phyloP scores from a whole-genome alignment of 2,888 invertebrate species.

The Vesta saturnalis region DNA sequence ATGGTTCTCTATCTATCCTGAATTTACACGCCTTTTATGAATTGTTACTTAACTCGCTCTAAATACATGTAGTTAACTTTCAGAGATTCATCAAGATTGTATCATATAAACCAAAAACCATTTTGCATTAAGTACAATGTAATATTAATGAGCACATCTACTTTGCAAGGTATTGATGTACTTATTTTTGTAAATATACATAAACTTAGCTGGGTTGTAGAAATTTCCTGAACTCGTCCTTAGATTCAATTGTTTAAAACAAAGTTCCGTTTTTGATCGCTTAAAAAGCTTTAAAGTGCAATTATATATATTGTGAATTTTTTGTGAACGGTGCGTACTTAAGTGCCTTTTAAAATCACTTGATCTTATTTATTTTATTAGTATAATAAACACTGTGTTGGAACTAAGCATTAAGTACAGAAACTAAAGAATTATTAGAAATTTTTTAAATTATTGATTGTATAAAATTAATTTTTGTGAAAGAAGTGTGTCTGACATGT shows the following conservation, averaged over 20 bases:
- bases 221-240: slow-evolving; percentile 8
- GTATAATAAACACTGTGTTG: slow-evolving; percentile 15
- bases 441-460: too few relatives aligned
- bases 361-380: slow-evolving; percentile 31
- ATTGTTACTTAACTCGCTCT: too few relatives aligned
- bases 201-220: slow-evolving; percentile 25
- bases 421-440: too few relatives aligned
- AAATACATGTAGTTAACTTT: too few relatives aligned
- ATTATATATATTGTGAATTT: slow-evolving; percentile 24
- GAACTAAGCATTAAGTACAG: too few relatives aligned
- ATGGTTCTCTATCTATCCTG: too few relatives aligned
- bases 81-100: too few relatives aligned
- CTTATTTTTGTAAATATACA: slow-evolving; percentile 26
- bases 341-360: slow-evolving; percentile 26
- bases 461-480: too few relatives aligned
- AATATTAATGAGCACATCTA: not conserved
- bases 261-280: slow-evolving; percentile 17
- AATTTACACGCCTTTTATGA: too few relatives aligned
- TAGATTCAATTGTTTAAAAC: slow-evolving; percentile 14
- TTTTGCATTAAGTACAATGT: not conserved
- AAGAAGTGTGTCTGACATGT: too few relatives aligned
- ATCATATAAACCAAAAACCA: too few relatives aligned
- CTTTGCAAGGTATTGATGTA: slow-evolving; percentile 13
- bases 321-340: slow-evolving; percentile 20
- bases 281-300: slow-evolving; percentile 36